Conservation (phyloP, 2,888 invertebrate species). For the Petrolisthes manimaculis region DNA sequence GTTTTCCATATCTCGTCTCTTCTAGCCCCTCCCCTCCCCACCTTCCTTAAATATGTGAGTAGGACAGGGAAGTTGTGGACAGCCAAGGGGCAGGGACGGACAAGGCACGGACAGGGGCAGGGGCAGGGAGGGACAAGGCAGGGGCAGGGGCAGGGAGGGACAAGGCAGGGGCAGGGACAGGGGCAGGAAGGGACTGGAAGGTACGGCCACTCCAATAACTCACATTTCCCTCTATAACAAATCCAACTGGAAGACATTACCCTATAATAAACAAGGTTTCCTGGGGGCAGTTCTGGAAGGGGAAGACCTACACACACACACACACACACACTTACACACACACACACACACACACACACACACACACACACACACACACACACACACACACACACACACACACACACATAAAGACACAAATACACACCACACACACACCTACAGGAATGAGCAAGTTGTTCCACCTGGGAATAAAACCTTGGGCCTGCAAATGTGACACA, state of each 20-base stretch:
- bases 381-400: too few relatives aligned
- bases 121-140: background rate
- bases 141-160: background rate
- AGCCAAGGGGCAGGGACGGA: background rate
- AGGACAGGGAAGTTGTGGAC: background rate
- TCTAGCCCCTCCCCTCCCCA: background rate
- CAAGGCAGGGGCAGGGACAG: background rate
- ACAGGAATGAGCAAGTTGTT: too few relatives aligned
- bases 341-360: too few relatives aligned
- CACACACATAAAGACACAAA: too few relatives aligned
- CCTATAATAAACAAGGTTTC: background rate
- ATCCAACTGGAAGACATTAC: background rate
- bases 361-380: too few relatives aligned
- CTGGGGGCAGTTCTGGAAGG: too few relatives aligned
- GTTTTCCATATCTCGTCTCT: background rate
- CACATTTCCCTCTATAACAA: background rate
- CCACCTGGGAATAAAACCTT: too few relatives aligned
- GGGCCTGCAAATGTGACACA: too few relatives aligned
- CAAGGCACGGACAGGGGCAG: background rate
- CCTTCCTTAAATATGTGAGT: background rate
- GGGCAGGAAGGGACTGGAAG: background rate
- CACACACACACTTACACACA: too few relatives aligned
- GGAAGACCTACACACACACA: too few relatives aligned
- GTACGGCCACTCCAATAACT: background rate
- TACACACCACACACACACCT: too few relatives aligned